A percentile compares a stretch with the other conserved stretches of the same genome.
Conservation (phyloP, 2,888 invertebrate genomes). For the Parasteatoda lunata region DNA sequence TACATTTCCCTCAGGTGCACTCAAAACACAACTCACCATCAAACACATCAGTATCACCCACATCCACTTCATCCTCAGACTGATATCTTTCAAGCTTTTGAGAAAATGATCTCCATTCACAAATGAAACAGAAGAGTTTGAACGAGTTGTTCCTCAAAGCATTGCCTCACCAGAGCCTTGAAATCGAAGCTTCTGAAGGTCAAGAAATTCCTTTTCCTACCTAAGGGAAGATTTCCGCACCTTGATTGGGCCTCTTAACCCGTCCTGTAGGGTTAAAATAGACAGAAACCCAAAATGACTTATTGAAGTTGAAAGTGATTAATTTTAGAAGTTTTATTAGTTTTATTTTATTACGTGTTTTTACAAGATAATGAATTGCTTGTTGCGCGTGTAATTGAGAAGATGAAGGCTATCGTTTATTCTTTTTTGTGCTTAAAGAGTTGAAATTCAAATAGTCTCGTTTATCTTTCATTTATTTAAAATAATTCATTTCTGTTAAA, state of each 20-base stretch:
- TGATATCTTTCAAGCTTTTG: not conserved
- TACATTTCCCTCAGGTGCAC: conserved; percentile 12
- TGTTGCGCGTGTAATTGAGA: too few species aligned
- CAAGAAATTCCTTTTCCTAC: conserved; percentile 17
- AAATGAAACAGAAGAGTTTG: too few species aligned
- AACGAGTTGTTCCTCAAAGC: too few species aligned
- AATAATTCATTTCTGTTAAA: too few species aligned
- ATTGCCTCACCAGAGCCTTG: not conserved
- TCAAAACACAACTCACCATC: not conserved
- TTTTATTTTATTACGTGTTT: not conserved
- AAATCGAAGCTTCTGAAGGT: conserved; percentile 18
- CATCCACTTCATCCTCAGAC: not conserved
- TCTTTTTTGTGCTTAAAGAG: too few species aligned
- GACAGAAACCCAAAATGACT: not conserved
- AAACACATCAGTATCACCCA: not conserved
- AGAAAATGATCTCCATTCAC: not conserved
- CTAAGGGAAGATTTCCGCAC: conserved; percentile 17
- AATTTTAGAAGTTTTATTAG: not conserved
- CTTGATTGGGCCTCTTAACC: conserved; percentile 43
- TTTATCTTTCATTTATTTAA: too few species aligned
- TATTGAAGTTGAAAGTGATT: not conserved
- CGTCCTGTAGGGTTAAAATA: conserved; percentile 4
- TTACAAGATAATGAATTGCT: not conserved
- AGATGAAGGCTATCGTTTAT: too few species aligned
- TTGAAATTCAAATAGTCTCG: too few species aligned